These are phyloP conservation scores for Megaceryle alcyon DNA, from an alignment of 2,797 vertebrate species.

Conservation along the genomic window DNA sequence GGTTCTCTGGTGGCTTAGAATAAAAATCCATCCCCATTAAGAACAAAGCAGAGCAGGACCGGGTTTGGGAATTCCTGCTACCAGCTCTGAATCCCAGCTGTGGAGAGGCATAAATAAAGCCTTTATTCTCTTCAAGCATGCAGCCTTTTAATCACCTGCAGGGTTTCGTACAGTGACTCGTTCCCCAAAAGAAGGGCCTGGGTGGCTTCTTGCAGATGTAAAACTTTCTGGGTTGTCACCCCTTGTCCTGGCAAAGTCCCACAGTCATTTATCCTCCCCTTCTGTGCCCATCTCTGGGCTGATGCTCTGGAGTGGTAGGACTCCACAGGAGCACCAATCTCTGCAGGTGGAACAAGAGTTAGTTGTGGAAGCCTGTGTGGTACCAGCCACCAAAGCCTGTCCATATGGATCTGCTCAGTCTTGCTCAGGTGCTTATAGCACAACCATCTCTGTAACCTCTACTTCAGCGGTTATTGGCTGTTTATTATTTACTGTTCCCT, in stretches of 20 bases:
- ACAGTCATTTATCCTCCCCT: fast-evolving
- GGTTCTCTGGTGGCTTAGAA: not conserved
- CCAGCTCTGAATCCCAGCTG: not conserved
- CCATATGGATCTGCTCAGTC: not conserved
- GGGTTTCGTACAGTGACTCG: not conserved
- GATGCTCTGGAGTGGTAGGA: fast-evolving
- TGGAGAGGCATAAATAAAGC: not conserved
- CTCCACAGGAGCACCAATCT: not conserved
- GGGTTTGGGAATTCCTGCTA: not conserved
- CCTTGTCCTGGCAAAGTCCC: fast-evolving
- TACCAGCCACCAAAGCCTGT: not conserved
- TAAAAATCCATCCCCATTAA: not conserved
- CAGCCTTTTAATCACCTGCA: not conserved
- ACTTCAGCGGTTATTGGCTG: not conserved
- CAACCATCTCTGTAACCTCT: not conserved
- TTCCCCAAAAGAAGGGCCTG: not conserved
- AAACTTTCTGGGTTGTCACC: not conserved
- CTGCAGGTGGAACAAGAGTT: not conserved
- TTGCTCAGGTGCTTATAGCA: not conserved
- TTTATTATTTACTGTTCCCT: not conserved
- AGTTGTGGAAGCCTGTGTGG: not conserved
- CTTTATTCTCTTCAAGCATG: not conserved
- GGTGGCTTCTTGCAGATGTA: not conserved
- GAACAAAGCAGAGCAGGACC: not conserved
- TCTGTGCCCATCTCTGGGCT: fast-evolving